Conservation (phyloP, 2,888 invertebrate species). For the Lepidochitona cinerea region DNA sequence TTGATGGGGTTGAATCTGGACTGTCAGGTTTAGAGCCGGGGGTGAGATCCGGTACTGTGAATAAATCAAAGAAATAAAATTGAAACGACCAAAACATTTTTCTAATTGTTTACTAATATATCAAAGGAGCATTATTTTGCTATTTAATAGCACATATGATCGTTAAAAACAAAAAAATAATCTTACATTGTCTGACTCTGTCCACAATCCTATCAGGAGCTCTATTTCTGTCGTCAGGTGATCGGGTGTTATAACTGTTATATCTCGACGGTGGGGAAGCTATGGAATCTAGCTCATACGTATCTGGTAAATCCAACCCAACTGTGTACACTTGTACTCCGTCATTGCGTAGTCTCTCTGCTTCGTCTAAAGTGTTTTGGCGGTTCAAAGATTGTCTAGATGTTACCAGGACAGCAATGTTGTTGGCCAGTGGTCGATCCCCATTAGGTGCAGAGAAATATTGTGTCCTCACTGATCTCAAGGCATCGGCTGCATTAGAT, state of each 20-base stretch:
- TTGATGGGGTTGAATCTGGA: no score
- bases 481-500: neutral
- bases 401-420: slow-evolving; percentile 52
- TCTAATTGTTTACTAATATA: no score
- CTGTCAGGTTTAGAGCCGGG: no score
- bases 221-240: neutral
- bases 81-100: no score
- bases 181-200: neutral
- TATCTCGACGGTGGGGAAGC: neutral
- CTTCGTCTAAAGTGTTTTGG: neutral
- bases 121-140: no score
- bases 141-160: no score
- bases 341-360: neutral
- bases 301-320: neutral
- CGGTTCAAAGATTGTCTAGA: slow-evolving; percentile 27
- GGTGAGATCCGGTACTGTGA: no score
- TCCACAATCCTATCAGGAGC: neutral
- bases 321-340: neutral
- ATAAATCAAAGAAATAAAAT: no score
- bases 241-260: neutral
- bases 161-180: no score
- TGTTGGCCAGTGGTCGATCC: slow-evolving; percentile 50
- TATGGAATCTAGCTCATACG: neutral
- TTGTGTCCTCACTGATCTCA: slow-evolving; percentile 19
- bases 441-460: slow-evolving; percentile 49